phyloP scores from a whole-genome alignment of 1,140 invertebrate species.

The Bombus confusus region DNA sequence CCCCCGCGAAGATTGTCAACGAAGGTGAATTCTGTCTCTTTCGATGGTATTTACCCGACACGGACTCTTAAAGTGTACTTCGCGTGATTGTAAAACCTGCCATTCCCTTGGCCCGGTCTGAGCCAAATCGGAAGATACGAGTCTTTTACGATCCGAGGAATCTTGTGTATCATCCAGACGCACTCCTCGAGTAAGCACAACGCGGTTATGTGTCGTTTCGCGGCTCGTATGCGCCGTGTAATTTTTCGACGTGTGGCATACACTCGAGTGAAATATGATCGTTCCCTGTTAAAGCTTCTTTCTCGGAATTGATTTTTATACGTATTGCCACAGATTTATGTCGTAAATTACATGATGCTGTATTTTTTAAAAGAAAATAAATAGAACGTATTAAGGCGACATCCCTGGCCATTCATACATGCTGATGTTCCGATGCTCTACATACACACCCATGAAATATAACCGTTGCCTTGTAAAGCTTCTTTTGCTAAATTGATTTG shows the following conservation, averaged over 20 bases:
- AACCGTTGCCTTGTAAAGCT: no score
- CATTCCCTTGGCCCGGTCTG: constrained; percentile 31
- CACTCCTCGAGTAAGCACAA: background rate
- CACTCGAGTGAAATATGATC: constrained; percentile 35
- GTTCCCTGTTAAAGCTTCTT: background rate
- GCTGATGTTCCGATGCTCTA: no score
- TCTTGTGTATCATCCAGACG: constrained; percentile 18
- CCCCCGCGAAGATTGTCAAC: background rate
- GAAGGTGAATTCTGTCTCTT: background rate
- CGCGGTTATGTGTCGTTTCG: constrained; percentile 27
- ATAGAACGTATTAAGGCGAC: background rate
- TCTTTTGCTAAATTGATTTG: no score
- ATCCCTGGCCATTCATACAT: background rate
- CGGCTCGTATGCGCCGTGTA: constrained; percentile 15
- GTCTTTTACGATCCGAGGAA: constrained; percentile 63
- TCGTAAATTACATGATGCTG: background rate
- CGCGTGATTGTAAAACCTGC: constrained; percentile 61
- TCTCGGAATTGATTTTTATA: constrained; percentile 39
- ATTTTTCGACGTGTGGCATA: constrained; percentile 15
- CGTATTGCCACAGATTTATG: background rate
- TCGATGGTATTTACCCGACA: background rate
- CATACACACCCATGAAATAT: no score
- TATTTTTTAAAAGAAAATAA: background rate
- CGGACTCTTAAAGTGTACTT: constrained; percentile 22
- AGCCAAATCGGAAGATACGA: constrained; percentile 63